phyloP scores from a whole-genome alignment of 2,888 invertebrate genomes.

The Pristionchus fissidentatus region DNA sequence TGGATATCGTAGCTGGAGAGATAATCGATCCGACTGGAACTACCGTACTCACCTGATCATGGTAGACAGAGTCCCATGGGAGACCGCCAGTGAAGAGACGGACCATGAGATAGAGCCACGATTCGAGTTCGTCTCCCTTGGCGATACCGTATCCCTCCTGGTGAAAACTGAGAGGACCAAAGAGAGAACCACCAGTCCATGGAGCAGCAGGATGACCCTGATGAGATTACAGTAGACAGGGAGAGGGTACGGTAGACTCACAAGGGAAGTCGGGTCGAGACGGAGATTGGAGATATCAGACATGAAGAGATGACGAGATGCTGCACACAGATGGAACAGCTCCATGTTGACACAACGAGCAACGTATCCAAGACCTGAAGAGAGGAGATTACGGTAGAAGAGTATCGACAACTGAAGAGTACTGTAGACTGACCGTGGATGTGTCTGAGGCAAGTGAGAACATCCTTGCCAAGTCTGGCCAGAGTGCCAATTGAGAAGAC shows the following conservation, averaged over 20 bases:
- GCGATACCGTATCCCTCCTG: background rate
- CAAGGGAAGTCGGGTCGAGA: slow-evolving; percentile 49
- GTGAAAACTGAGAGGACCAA: slow-evolving; percentile 59
- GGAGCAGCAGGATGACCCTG: slow-evolving; percentile 21
- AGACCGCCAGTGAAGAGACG: slow-evolving; percentile 59
- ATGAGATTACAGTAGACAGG: background rate
- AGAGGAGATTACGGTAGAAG: background rate
- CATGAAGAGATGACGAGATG: slow-evolving; percentile 67
- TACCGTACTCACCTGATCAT: slow-evolving; percentile 49
- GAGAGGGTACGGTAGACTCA: background rate
- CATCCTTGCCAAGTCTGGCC: slow-evolving; percentile 62
- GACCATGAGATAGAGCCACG: slow-evolving; percentile 63
- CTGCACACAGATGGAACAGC: slow-evolving; percentile 64
- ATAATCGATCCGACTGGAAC: background rate
- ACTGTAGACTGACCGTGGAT: slow-evolving; percentile 10
- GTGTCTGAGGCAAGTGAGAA: slow-evolving; percentile 50
- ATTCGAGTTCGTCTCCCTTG: slow-evolving; percentile 62
- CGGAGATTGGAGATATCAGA: slow-evolving; percentile 63
- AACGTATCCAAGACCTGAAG: slow-evolving; percentile 48
- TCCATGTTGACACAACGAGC: slow-evolving; percentile 58
- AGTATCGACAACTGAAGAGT: background rate
- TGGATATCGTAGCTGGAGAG: no score
- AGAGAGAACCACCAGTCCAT: slow-evolving; percentile 59
- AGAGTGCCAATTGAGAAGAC: slow-evolving; percentile 61
- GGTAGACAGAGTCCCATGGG: slow-evolving; percentile 60